A percentile compares a stretch with the other conserved stretches of the same genome.
Conservation (phyloP, 2,113 vertebrate species). For the Canis aureus region DNA sequence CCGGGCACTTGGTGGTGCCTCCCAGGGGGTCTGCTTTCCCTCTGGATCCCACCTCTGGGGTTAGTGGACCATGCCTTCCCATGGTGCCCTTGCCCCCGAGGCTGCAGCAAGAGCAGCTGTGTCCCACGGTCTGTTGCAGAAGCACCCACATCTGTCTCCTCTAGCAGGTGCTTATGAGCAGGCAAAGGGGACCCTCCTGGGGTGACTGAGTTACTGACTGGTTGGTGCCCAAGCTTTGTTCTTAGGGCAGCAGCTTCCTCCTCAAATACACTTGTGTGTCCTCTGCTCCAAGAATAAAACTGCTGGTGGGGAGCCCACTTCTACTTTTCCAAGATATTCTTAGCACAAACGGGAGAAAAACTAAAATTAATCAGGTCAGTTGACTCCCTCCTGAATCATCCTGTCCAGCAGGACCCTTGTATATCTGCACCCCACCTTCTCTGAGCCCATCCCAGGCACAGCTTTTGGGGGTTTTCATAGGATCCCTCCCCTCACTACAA, state of each 20-base stretch:
- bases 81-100: accelerated
- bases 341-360: conserved; percentile 61
- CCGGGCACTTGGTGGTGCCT: background rate
- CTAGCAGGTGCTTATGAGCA: background rate
- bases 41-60: background rate
- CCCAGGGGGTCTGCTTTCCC: background rate
- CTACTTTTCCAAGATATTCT: conserved; percentile 69
- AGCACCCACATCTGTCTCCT: background rate
- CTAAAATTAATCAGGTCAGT: conserved; percentile 31
- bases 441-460: background rate
- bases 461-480: accelerated
- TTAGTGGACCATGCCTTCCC: accelerated
- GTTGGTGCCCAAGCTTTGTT: background rate
- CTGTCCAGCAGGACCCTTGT: background rate
- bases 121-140: accelerated
- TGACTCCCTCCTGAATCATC: conserved; percentile 40
- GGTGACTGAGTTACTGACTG: background rate
- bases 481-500: background rate
- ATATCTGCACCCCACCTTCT: background rate
- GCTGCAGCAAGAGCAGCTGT: background rate
- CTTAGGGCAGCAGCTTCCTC: background rate
- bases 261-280: background rate
- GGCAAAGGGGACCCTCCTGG: background rate
- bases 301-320: conserved; percentile 10
- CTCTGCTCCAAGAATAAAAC: conserved; percentile 47